phyloP scores from a whole-genome alignment of 1,140 invertebrate genomes.

The Sycophila sp. region DNA sequence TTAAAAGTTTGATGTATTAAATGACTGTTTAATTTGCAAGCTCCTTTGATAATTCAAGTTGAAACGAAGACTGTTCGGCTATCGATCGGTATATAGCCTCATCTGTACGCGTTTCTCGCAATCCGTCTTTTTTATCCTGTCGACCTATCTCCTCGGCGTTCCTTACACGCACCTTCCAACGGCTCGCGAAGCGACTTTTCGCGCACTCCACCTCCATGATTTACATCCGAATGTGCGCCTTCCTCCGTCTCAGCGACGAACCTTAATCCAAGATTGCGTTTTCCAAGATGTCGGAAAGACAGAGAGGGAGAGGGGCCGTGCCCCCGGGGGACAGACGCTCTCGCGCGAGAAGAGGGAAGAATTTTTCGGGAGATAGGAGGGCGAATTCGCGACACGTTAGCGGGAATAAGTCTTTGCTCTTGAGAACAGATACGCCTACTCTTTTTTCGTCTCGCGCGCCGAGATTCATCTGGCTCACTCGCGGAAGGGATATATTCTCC shows the following conservation, averaged over 20 bases:
- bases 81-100: no score
- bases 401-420: conserved; percentile 3
- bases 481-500: neutral
- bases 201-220: conserved; percentile 5
- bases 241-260: conserved; percentile 1
- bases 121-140: neutral
- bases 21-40: no score
- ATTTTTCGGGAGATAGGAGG: neutral
- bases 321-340: conserved; percentile 2
- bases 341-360: neutral
- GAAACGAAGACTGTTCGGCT: no score
- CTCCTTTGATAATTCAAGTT: no score
- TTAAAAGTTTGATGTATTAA: no score
- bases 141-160: neutral
- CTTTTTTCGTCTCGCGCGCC: neutral
- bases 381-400: conserved; percentile 26
- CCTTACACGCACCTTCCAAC: neutral
- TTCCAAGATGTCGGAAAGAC: neutral
- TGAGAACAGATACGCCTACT: neutral
- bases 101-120: no score
- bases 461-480: neutral
- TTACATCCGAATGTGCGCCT: conserved; percentile 16
- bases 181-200: neutral
- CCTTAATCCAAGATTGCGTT: conserved; percentile 35
- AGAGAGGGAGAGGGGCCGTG: neutral